Conservation (phyloP, 1,140 invertebrate genomes). For the Mactra quadrangularis region DNA sequence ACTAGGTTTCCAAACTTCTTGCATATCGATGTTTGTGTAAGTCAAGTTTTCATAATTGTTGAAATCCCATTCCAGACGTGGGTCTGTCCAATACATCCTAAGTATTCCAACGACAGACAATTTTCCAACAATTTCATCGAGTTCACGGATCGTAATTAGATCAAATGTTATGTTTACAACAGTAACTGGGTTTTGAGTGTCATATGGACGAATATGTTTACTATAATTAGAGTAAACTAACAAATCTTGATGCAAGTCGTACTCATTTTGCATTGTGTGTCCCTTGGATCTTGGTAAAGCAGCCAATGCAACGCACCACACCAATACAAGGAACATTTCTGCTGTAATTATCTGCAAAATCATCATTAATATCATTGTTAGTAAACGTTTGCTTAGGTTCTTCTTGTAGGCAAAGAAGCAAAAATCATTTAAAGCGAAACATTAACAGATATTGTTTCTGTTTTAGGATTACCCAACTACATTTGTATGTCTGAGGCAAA, state of each 20-base stretch:
- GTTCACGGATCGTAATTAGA: slow-evolving; percentile 34
- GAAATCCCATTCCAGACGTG: slow-evolving; percentile 46
- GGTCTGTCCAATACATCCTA: slow-evolving; percentile 40
- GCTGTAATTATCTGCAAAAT: background rate
- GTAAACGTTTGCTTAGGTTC: background rate
- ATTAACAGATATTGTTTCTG: too few species aligned
- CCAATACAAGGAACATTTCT: too few species aligned
- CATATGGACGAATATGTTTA: slow-evolving; percentile 42
- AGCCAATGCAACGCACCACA: too few species aligned
- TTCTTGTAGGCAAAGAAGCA: too few species aligned
- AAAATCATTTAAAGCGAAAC: too few species aligned
- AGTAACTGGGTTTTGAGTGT: slow-evolving; percentile 12
- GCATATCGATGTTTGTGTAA: background rate
- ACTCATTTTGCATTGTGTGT: too few species aligned
- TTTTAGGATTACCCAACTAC: too few species aligned
- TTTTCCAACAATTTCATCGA: slow-evolving; percentile 52
- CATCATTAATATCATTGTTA: background rate
- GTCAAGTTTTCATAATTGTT: slow-evolving; percentile 14
- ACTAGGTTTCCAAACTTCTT: slow-evolving; percentile 60
- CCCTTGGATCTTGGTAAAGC: too few species aligned
- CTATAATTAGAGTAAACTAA: background rate
- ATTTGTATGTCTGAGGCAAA: too few species aligned
- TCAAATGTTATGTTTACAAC: slow-evolving; percentile 48
- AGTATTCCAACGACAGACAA: slow-evolving; percentile 48
- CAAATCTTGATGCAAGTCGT: background rate